phyloP scores from a whole-genome alignment of 2,797 vertebrate species.

The Melanotaenia nigrans region DNA sequence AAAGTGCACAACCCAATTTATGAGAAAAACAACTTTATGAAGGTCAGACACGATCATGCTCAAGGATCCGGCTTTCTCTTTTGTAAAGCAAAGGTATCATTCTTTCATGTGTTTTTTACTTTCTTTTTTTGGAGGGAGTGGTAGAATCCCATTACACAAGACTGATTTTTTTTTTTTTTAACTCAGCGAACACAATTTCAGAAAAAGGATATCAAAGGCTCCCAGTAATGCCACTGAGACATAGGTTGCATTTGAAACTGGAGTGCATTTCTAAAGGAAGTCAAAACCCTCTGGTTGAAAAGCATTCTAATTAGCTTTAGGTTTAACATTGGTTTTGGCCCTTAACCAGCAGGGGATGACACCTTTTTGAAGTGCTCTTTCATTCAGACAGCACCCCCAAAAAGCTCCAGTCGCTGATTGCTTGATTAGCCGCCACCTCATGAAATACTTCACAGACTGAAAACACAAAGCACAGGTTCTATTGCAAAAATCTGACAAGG shows the following conservation, averaged over 20 bases:
- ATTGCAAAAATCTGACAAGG: background rate
- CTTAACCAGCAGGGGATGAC: conserved; percentile 7
- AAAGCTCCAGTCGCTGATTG: conserved; percentile 20
- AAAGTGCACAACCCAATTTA: conserved; percentile 11
- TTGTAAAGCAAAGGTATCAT: conserved; percentile 12
- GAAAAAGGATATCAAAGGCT: background rate
- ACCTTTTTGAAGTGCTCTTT: conserved; percentile 29
- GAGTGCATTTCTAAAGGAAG: conserved; percentile 15
- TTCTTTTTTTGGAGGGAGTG: background rate
- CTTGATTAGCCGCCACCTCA: conserved; percentile 30
- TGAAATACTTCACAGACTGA: conserved; percentile 10
- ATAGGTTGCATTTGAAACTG: conserved; percentile 7
- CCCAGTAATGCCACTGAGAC: background rate
- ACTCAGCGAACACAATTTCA: conserved; percentile 5
- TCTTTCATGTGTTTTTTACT: conserved; percentile 3
- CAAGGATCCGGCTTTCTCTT: conserved; percentile 4
- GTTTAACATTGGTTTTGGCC: conserved; percentile 11
- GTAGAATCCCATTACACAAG: background rate
- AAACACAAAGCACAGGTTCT: conserved; percentile 12
- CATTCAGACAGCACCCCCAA: conserved; percentile 10
- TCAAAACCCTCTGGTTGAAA: conserved; percentile 24
- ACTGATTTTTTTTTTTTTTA: background rate
- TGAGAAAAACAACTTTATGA: background rate
- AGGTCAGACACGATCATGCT: conserved; percentile 8
- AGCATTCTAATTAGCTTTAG: conserved; percentile 35